A percentile compares a stretch with the other conserved stretches of the same genome.
Conservation (phyloP, 2,888 invertebrate species). For the Diarsia brunnea region DNA sequence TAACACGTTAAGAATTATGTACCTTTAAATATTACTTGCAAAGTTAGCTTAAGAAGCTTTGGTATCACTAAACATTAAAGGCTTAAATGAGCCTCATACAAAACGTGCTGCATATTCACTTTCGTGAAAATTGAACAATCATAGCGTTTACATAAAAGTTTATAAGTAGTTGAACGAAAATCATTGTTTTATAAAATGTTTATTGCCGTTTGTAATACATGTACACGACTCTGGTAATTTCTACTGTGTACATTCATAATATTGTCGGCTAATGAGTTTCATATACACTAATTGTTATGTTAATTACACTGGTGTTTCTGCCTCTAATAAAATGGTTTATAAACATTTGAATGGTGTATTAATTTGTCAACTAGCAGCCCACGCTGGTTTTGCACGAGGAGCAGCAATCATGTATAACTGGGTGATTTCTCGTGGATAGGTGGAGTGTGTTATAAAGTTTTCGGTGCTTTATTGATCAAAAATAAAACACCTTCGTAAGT, state of each 20-base stretch:
- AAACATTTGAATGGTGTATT: slow-evolving; percentile 59
- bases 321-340: slow-evolving; percentile 85
- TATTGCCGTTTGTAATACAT: slow-evolving; percentile 66
- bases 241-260: slow-evolving; percentile 70
- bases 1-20: slow-evolving; percentile 30
- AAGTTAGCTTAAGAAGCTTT: slow-evolving; percentile 69
- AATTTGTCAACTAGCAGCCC: neutral
- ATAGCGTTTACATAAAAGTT: slow-evolving; percentile 57
- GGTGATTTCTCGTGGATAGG: neutral
- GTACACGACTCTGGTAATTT: slow-evolving; percentile 63
- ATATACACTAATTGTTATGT: slow-evolving; percentile 79
- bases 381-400: neutral
- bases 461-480: neutral
- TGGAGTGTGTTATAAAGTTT: neutral
- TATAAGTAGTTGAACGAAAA: slow-evolving; percentile 66
- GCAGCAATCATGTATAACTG: neutral
- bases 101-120: slow-evolving; percentile 44
- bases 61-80: slow-evolving; percentile 60
- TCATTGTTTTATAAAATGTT: slow-evolving; percentile 73
- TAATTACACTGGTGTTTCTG: slow-evolving; percentile 83
- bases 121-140: slow-evolving; percentile 35
- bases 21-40: slow-evolving; percentile 52
- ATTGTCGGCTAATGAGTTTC: slow-evolving; percentile 68
- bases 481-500: neutral
- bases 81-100: slow-evolving; percentile 44